phyloP scores from a whole-genome alignment of 2,113 vertebrate species.

The zebrafish (Danio rerio) region DNA sequence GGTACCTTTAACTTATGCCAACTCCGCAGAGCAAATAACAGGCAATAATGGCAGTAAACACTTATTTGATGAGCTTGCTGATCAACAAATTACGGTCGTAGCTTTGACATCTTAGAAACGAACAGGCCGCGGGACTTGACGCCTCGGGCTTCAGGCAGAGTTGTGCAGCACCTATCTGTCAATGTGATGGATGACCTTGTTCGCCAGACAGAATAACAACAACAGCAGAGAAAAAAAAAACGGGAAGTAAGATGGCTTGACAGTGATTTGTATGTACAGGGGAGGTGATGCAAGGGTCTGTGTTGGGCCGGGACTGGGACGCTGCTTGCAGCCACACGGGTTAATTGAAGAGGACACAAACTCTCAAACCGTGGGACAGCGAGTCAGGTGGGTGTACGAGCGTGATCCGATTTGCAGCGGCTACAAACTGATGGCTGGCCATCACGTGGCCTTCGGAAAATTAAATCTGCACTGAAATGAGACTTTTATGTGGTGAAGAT shows the following conservation, averaged over 20 bases:
- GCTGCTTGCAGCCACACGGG: conserved; percentile 62
- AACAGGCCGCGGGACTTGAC: neutral
- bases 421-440: conserved; percentile 63
- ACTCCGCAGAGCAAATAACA: neutral
- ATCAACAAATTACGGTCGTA: conserved; percentile 27
- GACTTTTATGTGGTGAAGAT: conserved; percentile 72
- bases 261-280: conserved; percentile 67
- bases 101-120: conserved; percentile 24
- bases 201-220: conserved; percentile 34
- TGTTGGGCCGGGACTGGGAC: conserved; percentile 16
- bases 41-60: conserved; percentile 1
- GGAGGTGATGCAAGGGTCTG: conserved; percentile 64
- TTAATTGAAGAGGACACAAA: conserved; percentile 74
- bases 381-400: conserved; percentile 68
- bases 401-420: conserved; percentile 71
- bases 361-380: conserved; percentile 61
- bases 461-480: conserved; percentile 73
- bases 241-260: conserved; percentile 23
- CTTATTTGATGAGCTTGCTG: conserved; percentile 24
- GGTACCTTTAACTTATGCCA: neutral
- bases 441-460: conserved; percentile 68
- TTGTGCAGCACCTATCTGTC: conserved; percentile 42
- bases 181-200: conserved; percentile 50
- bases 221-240: conserved; percentile 38
- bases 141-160: conserved; percentile 9